These are phyloP conservation scores for Maniola jurtina DNA, from an alignment of 1,140 invertebrate genomes.

Conservation along the genomic window DNA sequence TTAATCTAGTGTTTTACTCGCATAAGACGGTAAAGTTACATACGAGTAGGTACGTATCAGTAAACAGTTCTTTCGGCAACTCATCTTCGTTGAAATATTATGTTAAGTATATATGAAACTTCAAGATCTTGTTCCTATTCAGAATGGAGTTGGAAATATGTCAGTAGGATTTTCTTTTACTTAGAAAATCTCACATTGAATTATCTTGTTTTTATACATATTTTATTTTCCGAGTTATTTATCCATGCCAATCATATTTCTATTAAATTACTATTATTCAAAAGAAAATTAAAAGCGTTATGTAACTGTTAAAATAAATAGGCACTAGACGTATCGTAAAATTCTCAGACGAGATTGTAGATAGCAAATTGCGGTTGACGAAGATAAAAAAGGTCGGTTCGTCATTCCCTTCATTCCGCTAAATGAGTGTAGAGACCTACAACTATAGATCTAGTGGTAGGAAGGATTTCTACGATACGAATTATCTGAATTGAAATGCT, in stretches of 20 bases:
- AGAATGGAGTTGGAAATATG: too few relatives aligned
- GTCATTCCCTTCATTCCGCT: slow-evolving; percentile 56
- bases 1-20: too few relatives aligned
- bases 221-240: too few relatives aligned
- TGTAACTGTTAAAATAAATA: slow-evolving; percentile 3
- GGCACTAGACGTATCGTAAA: background rate
- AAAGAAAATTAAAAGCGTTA: background rate
- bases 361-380: slow-evolving; percentile 69
- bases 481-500: slow-evolving; percentile 44
- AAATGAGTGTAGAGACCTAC: slow-evolving; percentile 51
- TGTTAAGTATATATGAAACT: too few relatives aligned
- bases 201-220: too few relatives aligned
- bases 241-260: too few relatives aligned
- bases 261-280: too few relatives aligned
- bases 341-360: slow-evolving; percentile 51
- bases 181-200: too few relatives aligned
- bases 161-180: too few relatives aligned
- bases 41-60: background rate
- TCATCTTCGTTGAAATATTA: too few relatives aligned
- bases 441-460: slow-evolving; percentile 43
- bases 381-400: slow-evolving; percentile 73
- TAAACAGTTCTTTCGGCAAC: background rate
- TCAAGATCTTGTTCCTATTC: too few relatives aligned
- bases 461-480: slow-evolving; percentile 40
- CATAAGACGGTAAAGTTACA: too few relatives aligned